Base-by-base conservation (phyloP, 2,888 invertebrate genomes). In the Brenthis ino region DNA sequence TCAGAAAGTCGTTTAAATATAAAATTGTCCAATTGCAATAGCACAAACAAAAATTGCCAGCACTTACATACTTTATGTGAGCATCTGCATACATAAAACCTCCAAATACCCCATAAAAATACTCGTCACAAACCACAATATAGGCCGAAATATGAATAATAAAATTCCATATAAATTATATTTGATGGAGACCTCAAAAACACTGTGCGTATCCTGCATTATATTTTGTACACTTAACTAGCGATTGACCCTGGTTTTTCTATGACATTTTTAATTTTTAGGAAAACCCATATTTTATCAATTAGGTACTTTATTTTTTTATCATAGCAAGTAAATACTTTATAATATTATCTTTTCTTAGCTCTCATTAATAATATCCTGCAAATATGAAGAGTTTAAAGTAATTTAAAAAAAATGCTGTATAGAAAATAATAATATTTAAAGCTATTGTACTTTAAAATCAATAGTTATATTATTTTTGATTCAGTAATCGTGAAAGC, bases 31-130 rank as follows among this genome's bases (percentile, higher is more conserved):
- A 16, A 53, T 37, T 1, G 63, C 33, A 61, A 37, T 37, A 53
- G 33, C 33, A 37, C 50, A 63, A 53, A 53, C 53, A 53, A 53
- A 53, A 63, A 63, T 63, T 53, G 33, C 63, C 37, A 63, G 33
- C 43, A 53, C 63, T 61, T 53, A 54, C 33, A 48, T 24, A 50
- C 37, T 57, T 57, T 57, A 57, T 65, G 61, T 16, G 51, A 37
- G 53, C 51, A 53, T 61, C 51, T 63, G 53, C 51, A 63, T 53
- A 53, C 51, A 65, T 58, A 65, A 65, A 65, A 57, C 14, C 24
- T 20, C 65, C 53, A 48, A 66, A 66, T 60, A 63, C 50, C 65
- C 61, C 64, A 72, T 72, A 67, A 72, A 65, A 61, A 63, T 53
- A 14, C 64, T 65, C 64, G 56, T 68, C 64, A 65, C 57, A 70